Conservation (phyloP, 2,888 invertebrate species). For the Melinaea menophilus region DNA sequence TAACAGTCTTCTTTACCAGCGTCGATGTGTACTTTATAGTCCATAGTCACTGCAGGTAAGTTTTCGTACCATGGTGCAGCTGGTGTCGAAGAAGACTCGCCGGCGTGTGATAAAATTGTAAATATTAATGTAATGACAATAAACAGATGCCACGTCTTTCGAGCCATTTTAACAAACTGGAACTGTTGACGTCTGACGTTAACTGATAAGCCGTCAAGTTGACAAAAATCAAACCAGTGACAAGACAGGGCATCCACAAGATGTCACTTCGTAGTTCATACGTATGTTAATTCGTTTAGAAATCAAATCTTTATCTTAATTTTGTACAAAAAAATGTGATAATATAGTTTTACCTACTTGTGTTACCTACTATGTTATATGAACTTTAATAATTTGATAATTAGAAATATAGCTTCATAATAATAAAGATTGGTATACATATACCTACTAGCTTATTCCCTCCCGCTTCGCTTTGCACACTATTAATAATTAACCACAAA, state of each 20-base stretch:
- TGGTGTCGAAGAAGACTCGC: constrained; percentile 71
- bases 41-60: constrained; percentile 94
- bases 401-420: no score
- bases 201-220: constrained; percentile 13
- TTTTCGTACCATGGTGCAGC: constrained; percentile 90
- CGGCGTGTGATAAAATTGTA: constrained; percentile 71
- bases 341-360: no score
- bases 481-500: no score
- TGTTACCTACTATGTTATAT: no score
- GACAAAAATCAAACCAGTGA: not conserved
- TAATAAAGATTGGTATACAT: no score
- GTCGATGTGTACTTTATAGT: constrained; percentile 96
- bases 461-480: no score
- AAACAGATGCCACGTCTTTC: constrained; percentile 76
- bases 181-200: constrained; percentile 26
- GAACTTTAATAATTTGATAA: no score
- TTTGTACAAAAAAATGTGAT: no score
- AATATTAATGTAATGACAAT: constrained; percentile 66
- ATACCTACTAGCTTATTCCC: no score
- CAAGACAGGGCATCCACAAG: not conserved
- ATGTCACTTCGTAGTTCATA: no score
- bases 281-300: no score
- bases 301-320: no score
- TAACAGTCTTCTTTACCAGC: constrained; percentile 97
- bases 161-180: constrained; percentile 59